Base-by-base conservation (phyloP, 2,113 vertebrate species). In the Syngnathus typhle region DNA sequence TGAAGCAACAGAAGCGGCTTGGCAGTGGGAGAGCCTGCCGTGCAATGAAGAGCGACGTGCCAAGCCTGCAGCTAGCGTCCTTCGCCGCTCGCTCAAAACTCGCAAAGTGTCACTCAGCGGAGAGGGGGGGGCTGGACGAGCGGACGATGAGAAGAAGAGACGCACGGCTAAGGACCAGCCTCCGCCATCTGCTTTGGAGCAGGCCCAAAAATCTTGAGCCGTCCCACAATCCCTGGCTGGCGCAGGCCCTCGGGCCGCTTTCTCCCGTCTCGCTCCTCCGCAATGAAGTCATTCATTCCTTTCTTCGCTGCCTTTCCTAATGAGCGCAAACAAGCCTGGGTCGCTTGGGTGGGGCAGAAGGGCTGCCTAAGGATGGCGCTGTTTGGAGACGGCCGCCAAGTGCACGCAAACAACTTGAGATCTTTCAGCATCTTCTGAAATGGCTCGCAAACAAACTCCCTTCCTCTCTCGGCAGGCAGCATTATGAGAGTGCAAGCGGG, bases 211-310 rank as follows among this genome's bases (percentile, higher is more conserved):
- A 86, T 90, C 84, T 93, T 94, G 94, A 95, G 95, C 94, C 95
- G 94, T 99, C 96, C 95, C 95, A 96, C 95, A 95, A 96, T 94
- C 92, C 93, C 92, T 93, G 94, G 95, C 96, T 32, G 96, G 93
- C 94, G 94, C 94, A 92, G 96, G 92, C 27, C 27, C 27, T 32
- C 27, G 27, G 27, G 27, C 27, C 93, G 94, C 89, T 88, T 87
- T 84, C 83, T 83, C 85, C 77, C 76, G 89, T 90, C 94, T 96
- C 93, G 97, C 95, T 95, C 95, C 96, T 96, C 94, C 92, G 94
- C 95, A 99, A 98, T 98, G 98, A 98, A 98, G 95, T 98, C 96
- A 98, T 99, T 99, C 98, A 98, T 98, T 98, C 96, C 95, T 98
- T 98, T 99, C 95, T 98, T 99, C 91, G 88, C 93, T 93, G 92